Evolutionary conservation across 2,113 vertebrate species (phyloP).

Genomic region (Todiramphus saurophagus): DNA sequence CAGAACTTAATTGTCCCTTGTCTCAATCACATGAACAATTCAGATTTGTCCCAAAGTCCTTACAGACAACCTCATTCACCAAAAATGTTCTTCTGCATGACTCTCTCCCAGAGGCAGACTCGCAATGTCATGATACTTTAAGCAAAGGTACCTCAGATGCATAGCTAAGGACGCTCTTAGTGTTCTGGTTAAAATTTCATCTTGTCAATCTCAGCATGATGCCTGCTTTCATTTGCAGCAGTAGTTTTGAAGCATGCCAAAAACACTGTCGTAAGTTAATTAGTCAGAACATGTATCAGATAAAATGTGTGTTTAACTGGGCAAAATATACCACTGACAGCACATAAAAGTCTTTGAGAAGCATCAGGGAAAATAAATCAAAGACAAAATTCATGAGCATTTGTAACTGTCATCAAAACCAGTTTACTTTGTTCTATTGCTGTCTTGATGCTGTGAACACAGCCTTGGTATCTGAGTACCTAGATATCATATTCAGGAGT

Average conservation of each 20-base stretch:
- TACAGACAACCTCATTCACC: background rate
- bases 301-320: background rate
- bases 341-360: background rate
- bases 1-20: background rate
- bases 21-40: background rate
- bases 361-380: background rate
- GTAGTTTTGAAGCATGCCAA: background rate
- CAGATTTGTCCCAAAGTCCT: background rate
- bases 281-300: background rate
- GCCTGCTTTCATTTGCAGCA: background rate
- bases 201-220: background rate
- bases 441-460: background rate
- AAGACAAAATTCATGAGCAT: background rate
- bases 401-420: background rate
- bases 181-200: background rate
- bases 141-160: background rate
- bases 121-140: background rate
- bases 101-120: background rate
- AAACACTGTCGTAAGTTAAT: background rate
- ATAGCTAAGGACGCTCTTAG: background rate
- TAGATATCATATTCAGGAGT: background rate
- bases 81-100: background rate
- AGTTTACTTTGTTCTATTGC: background rate
- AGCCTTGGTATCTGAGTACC: background rate
- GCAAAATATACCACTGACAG: background rate